Evolutionary conservation across 2,888 invertebrate genomes (phyloP).

Genomic region (Polymixis flavicincta): DNA sequence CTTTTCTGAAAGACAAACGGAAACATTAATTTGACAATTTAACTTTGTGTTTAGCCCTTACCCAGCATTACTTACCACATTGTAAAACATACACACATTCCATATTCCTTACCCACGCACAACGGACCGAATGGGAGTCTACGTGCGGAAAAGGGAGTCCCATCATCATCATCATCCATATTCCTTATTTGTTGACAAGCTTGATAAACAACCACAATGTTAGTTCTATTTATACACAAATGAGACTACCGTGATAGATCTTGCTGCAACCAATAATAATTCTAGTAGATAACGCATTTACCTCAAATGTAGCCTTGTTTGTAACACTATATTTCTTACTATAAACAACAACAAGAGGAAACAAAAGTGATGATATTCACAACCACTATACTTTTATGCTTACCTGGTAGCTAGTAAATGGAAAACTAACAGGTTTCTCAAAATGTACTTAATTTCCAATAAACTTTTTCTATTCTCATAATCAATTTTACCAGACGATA

Average conservation of each 20-base stretch:
- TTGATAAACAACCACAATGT: background rate
- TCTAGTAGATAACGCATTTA: background rate
- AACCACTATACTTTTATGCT: conserved; percentile 5
- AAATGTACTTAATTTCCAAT: background rate
- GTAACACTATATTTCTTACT: background rate
- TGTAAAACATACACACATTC: background rate
- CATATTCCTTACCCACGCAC: background rate
- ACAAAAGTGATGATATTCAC: background rate
- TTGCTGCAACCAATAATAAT: conserved; percentile 1
- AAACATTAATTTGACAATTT: background rate
- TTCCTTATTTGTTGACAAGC: background rate
- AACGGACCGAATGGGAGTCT: no score
- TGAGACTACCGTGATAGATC: background rate
- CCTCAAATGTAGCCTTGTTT: background rate
- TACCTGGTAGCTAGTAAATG: conserved; percentile 16
- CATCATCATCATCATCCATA: no score
- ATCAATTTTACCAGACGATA: background rate
- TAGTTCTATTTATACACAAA: conserved; percentile 1
- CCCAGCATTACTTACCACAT: background rate
- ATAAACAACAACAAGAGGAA: background rate
- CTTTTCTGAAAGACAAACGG: conserved; percentile 16
- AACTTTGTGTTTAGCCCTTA: background rate
- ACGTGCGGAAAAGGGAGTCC: no score
- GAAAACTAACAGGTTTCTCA: conserved; percentile 14
- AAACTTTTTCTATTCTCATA: background rate